Percentiles rank a stretch among this genome's conserved stretches.
These are phyloP conservation scores for Ericerus pela DNA, from an alignment of 1,140 invertebrate species.

Conservation along the genomic window DNA sequence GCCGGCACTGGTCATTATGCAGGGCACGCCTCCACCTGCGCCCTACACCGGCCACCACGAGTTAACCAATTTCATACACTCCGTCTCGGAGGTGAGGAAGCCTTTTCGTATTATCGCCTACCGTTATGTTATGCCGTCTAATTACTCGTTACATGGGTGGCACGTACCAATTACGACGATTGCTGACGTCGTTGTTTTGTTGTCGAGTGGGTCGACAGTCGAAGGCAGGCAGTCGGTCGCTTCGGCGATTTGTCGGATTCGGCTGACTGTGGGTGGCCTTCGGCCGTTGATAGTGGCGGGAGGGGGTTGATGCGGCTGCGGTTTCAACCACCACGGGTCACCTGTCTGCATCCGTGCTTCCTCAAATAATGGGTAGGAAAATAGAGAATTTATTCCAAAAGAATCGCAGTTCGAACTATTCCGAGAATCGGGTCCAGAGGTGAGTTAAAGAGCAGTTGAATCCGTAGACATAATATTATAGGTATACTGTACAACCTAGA, in stretches of 20 bases:
- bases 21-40: conserved; percentile 16
- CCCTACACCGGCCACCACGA: conserved; percentile 14
- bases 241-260: too few relatives aligned
- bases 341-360: not conserved
- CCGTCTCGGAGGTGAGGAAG: conserved; percentile 17
- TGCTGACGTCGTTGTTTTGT: not conserved
- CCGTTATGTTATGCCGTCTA: conserved; percentile 13
- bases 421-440: too few relatives aligned
- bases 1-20: conserved; percentile 19
- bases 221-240: too few relatives aligned
- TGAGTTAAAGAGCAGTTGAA: too few relatives aligned
- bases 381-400: too few relatives aligned
- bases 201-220: conserved; percentile 4
- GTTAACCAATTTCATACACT: conserved; percentile 18
- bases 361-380: too few relatives aligned
- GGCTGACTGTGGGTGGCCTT: too few relatives aligned
- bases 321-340: not conserved
- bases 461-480: too few relatives aligned
- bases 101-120: conserved; percentile 12
- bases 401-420: too few relatives aligned
- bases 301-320: conserved; percentile 15
- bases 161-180: not conserved
- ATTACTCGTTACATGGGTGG: not conserved
- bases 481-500: too few relatives aligned
- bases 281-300: too few relatives aligned